Conservation (phyloP, 2,113 vertebrate species). For the Cochlearius cochlearius region DNA sequence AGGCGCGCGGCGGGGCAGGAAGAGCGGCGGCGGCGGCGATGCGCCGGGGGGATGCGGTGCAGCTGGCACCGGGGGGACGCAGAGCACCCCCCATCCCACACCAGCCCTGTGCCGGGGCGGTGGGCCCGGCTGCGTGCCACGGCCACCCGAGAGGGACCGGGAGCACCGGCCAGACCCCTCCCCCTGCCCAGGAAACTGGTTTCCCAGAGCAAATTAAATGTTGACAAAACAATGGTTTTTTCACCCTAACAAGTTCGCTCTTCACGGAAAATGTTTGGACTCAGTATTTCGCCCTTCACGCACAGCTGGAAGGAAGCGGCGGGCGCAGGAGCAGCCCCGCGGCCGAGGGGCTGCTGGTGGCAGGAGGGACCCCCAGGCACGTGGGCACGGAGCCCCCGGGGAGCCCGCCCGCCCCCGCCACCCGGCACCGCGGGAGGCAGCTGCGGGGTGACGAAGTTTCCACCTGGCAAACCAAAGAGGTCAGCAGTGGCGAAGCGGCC, state of each 20-base stretch:
- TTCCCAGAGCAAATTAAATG: background rate
- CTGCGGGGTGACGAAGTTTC: background rate
- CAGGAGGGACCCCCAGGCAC: background rate
- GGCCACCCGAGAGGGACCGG: rapidly evolving
- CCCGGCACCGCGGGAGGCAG: background rate
- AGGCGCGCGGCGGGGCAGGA: background rate
- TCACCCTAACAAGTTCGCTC: background rate
- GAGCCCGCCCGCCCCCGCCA: background rate
- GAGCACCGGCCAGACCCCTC: background rate
- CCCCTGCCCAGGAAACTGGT: background rate
- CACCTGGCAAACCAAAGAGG: background rate
- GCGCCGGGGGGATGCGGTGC: rapidly evolving
- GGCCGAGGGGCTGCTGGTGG: rapidly evolving
- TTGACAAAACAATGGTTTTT: background rate
- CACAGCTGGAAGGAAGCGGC: background rate
- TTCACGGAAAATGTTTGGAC: background rate
- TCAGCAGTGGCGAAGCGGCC: no score
- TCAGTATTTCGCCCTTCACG: background rate
- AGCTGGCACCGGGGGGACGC: background rate
- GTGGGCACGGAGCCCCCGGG: rapidly evolving
- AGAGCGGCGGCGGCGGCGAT: rapidly evolving
- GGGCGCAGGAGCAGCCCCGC: background rate
- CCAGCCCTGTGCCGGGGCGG: rapidly evolving
- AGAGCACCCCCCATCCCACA: background rate
- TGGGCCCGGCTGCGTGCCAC: background rate